phyloP scores from a whole-genome alignment of 2,888 invertebrate genomes.

The Caenorhabditis sp. region DNA sequence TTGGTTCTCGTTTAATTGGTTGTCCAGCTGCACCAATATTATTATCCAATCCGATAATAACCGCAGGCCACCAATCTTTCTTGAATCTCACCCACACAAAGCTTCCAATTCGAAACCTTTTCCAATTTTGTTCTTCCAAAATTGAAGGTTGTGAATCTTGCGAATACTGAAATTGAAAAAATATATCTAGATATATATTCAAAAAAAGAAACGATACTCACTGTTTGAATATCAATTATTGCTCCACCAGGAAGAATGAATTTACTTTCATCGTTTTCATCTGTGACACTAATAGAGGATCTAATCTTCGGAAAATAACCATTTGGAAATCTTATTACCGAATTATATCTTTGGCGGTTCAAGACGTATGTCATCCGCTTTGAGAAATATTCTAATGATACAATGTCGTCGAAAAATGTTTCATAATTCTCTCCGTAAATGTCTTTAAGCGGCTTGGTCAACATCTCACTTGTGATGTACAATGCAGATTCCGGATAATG shows the following conservation, averaged over 20 bases:
- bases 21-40: neutral
- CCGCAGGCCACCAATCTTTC: neutral
- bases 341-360: neutral
- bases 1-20: neutral
- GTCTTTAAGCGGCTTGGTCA: neutral
- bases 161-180: neutral
- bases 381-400: neutral
- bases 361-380: neutral
- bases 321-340: neutral
- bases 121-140: neutral
- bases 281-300: too few relatives aligned
- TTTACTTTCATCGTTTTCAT: neutral
- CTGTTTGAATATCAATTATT: neutral
- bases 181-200: too few relatives aligned
- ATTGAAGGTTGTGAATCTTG: neutral
- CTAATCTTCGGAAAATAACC: neutral
- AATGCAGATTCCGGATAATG: neutral
- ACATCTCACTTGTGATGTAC: neutral
- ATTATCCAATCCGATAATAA: neutral
- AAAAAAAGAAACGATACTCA: too few relatives aligned
- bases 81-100: neutral
- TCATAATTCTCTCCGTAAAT: neutral
- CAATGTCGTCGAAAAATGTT: neutral
- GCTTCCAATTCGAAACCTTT: neutral
- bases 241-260: neutral